Conservation (phyloP, 2,113 vertebrate genomes). For the Tragelaphus buxtoni region DNA sequence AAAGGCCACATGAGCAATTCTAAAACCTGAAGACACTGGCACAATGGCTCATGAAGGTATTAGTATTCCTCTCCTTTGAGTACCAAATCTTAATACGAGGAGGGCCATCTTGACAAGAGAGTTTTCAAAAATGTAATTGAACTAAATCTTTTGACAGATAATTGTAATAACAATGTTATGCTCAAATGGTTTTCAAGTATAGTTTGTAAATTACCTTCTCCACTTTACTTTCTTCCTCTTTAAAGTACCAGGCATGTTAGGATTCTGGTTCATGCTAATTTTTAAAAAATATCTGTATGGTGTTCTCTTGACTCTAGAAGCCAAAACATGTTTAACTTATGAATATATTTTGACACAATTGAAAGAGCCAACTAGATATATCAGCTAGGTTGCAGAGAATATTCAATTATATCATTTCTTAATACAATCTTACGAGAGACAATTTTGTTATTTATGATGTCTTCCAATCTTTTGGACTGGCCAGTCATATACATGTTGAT, state of each 20-base stretch:
- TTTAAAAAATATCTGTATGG: not conserved
- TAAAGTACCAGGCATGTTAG: conserved; percentile 42
- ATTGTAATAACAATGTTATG: conserved; percentile 78
- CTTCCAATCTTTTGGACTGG: not conserved
- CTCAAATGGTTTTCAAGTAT: conserved; percentile 75
- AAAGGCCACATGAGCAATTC: conserved; percentile 50
- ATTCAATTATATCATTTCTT: not conserved
- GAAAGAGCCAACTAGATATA: not conserved
- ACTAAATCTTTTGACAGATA: conserved; percentile 79
- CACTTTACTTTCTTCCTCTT: conserved; percentile 54
- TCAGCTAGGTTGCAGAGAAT: not conserved
- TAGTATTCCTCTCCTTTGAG: conserved; percentile 69
- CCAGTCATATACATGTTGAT: not conserved
- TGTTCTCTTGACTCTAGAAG: conserved; percentile 57
- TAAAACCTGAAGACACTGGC: not conserved
- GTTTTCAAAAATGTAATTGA: conserved; percentile 75
- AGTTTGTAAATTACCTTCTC: conserved; percentile 76
- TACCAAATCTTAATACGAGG: conserved; percentile 65
- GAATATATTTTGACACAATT: not conserved
- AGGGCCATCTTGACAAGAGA: conserved; percentile 73
- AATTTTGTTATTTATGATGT: not conserved
- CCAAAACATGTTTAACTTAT: conserved; percentile 44
- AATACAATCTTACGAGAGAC: not conserved
- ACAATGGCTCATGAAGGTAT: conserved; percentile 71
- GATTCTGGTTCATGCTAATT: conserved; percentile 21